Percentiles rank a stretch among this genome's conserved stretches.
phyloP scores from a whole-genome alignment of 2,797 vertebrate species.

The Peromyscus eremicus region DNA sequence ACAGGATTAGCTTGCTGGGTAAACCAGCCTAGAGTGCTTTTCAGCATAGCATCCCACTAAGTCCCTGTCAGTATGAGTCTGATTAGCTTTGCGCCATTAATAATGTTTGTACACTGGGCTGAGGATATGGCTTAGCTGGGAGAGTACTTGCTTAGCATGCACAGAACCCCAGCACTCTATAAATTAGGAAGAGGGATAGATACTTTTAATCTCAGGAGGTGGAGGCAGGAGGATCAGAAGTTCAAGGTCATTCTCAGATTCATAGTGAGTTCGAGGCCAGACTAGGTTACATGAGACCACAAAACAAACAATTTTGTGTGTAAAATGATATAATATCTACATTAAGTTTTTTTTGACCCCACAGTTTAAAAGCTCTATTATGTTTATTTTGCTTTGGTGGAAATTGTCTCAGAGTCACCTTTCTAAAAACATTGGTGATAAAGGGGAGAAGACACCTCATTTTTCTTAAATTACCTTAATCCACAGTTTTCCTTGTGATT shows the following conservation, averaged over 20 bases:
- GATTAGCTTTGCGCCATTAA: slow-evolving; percentile 38
- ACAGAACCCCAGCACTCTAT: not conserved
- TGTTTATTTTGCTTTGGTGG: slow-evolving; percentile 44
- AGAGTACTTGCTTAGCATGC: not conserved
- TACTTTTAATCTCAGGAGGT: not conserved
- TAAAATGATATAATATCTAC: slow-evolving; percentile 49
- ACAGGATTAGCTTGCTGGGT: not conserved
- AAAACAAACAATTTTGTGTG: not conserved
- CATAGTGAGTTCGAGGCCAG: not conserved
- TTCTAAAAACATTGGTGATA: slow-evolving; percentile 53
- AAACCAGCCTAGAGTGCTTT: not conserved
- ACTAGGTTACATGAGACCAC: not conserved
- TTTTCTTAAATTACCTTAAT: slow-evolving; percentile 60
- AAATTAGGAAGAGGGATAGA: not conserved
- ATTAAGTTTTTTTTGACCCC: slow-evolving; percentile 40
- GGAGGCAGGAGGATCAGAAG: not conserved
- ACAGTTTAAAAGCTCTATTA: slow-evolving; percentile 18
- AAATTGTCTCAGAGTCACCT: slow-evolving; percentile 44
- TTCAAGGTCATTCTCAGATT: not conserved
- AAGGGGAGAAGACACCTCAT: not conserved
- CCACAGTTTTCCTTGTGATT: slow-evolving; percentile 25
- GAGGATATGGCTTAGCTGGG: not conserved
- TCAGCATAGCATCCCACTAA: not conserved
- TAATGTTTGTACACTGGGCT: not conserved
- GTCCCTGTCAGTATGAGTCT: not conserved